A percentile compares a stretch with the other conserved stretches of the same genome.
Conservation (phyloP, 2,797 vertebrate genomes). For the Pampus argenteus region DNA sequence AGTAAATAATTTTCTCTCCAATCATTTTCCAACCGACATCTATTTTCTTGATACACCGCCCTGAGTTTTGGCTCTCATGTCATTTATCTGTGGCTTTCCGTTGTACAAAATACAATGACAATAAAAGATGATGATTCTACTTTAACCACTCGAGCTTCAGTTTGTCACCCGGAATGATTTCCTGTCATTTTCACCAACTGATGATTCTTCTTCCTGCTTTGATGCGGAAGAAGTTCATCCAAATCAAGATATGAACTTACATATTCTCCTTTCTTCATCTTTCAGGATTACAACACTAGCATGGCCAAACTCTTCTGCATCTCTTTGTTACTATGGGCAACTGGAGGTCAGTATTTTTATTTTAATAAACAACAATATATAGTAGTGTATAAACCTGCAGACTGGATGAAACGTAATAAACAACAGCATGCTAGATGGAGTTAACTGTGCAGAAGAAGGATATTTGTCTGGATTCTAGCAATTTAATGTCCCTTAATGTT, state of each 20-base stretch:
- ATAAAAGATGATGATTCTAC: too few relatives aligned
- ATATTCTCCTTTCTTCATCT: conserved; percentile 23
- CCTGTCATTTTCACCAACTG: not conserved
- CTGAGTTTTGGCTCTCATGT: not conserved
- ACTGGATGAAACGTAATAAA: not conserved
- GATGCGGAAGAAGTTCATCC: not conserved
- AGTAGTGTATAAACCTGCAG: not conserved
- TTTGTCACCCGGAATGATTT: not conserved
- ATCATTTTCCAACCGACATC: too few relatives aligned
- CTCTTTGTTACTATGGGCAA: conserved; percentile 48
- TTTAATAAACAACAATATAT: not conserved
- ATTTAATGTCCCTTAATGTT: not conserved
- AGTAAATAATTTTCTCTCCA: not conserved
- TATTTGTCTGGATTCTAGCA: not conserved
- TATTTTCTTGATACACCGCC: not conserved
- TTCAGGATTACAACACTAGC: conserved; percentile 40
- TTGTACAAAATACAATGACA: too few relatives aligned
- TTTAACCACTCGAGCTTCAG: too few relatives aligned
- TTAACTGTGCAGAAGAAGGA: not conserved
- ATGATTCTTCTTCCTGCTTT: not conserved
- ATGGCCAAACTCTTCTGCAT: conserved; percentile 45
- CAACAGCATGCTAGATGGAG: not conserved
- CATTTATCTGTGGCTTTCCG: not conserved
- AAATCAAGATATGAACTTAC: not conserved
- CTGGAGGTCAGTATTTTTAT: conserved; percentile 62